Evolutionary conservation across 2,797 vertebrate species (phyloP).

Genomic region (Macroramphosus scolopax): DNA sequence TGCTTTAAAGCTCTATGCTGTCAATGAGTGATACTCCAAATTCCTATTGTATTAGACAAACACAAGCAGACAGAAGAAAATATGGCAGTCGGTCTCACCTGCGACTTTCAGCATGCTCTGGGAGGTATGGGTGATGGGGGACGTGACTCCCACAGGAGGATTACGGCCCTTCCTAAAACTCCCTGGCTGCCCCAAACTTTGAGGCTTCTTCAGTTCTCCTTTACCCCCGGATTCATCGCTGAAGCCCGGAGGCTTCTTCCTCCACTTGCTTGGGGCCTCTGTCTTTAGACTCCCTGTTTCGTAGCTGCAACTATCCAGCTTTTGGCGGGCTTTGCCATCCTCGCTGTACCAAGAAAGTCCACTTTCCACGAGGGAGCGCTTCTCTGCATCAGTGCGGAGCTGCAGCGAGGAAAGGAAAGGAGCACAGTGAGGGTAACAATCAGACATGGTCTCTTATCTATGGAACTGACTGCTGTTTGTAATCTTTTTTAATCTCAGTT

Average conservation of each 20-base stretch:
- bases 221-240: constrained; percentile 73
- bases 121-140: constrained; percentile 94
- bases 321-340: constrained; percentile 84
- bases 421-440: constrained; percentile 32
- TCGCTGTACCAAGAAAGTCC: constrained; percentile 96
- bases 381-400: constrained; percentile 97
- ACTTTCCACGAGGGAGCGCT: constrained; percentile 94
- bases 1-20: constrained; percentile 29
- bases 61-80: not conserved
- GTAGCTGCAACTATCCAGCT: constrained; percentile 79
- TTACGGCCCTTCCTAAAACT: constrained; percentile 89
- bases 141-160: constrained; percentile 91
- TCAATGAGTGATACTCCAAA: constrained; percentile 2
- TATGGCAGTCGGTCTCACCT: constrained; percentile 73
- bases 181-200: constrained; percentile 84
- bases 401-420: constrained; percentile 55
- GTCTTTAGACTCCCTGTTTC: constrained; percentile 94
- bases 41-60: not conserved
- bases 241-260: constrained; percentile 83
- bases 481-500: constrained; percentile 54
- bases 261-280: constrained; percentile 90
- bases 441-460: constrained; percentile 51
- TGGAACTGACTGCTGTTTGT: constrained; percentile 34
- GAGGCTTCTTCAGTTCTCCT: constrained; percentile 87
- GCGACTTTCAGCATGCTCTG: constrained; percentile 90